Conservation (phyloP, 2,888 invertebrate genomes). For the Troides aeacus region DNA sequence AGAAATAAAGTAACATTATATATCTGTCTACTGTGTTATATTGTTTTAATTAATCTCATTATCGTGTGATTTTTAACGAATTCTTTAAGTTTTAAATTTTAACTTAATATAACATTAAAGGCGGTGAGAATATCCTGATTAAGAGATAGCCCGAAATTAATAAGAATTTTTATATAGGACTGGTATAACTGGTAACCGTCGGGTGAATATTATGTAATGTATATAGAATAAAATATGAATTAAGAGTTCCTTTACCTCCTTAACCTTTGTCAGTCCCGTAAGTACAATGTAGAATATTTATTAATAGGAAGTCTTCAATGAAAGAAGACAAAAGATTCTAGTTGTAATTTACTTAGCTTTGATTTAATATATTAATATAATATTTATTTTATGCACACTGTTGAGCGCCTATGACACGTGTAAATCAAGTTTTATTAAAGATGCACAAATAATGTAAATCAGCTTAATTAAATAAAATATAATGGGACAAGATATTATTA, state of each 20-base stretch:
- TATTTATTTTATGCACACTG: neutral
- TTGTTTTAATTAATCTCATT: too few species aligned
- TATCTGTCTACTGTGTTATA: too few species aligned
- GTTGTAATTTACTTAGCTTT: neutral
- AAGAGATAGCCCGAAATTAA: constrained; percentile 1
- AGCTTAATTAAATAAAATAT: constrained; percentile 21
- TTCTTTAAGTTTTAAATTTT: neutral
- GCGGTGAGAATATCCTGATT: neutral
- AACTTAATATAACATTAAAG: neutral
- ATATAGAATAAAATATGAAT: neutral
- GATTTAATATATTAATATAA: neutral
- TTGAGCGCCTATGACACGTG: neutral
- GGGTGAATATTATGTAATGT: neutral
- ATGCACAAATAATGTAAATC: constrained; percentile 20
- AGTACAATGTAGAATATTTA: neutral
- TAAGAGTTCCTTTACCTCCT: neutral
- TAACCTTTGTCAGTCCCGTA: neutral
- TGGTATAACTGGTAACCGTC: neutral
- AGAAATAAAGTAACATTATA: too few species aligned
- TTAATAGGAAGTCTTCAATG: neutral
- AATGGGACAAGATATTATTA: constrained; percentile 23
- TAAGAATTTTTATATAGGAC: neutral
- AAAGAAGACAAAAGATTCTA: neutral
- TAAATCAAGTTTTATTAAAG: constrained; percentile 1
- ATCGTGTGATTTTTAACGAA: too few species aligned